Evolutionary conservation across 2,888 invertebrate species (phyloP).

Genomic region (Macropis europaea): DNA sequence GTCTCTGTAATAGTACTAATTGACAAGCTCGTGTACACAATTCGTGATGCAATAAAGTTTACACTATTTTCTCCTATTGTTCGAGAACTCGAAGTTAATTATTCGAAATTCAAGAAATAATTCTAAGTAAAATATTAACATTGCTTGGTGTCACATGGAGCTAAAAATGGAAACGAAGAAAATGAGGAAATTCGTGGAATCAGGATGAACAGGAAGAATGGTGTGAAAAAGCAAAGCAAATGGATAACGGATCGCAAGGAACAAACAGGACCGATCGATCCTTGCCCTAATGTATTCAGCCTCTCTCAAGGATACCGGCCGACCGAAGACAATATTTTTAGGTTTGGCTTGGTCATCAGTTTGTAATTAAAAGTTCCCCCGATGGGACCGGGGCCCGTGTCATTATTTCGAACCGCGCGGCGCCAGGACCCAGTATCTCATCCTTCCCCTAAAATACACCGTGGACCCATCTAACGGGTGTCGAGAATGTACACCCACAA

Average conservation of each 20-base stretch:
- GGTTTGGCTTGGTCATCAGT: constrained; percentile 78
- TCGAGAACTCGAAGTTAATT: no score
- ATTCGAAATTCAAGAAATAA: no score
- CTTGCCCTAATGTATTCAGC: constrained; percentile 64
- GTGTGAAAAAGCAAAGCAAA: constrained; percentile 32
- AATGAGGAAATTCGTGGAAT: no score
- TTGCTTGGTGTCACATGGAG: no score
- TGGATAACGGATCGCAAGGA: constrained; percentile 55
- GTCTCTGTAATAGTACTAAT: no score
- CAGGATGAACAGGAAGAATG: no score
- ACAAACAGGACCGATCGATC: constrained; percentile 63
- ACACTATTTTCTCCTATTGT: no score
- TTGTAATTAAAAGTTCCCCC: constrained; percentile 78
- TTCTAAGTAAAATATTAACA: no score
- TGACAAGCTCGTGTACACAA: no score
- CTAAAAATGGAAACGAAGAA: no score
- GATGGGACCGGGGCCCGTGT: constrained; percentile 75
- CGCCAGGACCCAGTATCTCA: constrained; percentile 78
- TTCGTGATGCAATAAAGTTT: no score
- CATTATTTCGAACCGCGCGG: constrained; percentile 78
- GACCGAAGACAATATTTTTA: constrained; percentile 77
- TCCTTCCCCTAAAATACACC: constrained; percentile 72
- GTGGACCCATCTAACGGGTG: constrained; percentile 71
- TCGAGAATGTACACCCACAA: constrained; percentile 48
- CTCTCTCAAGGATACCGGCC: constrained; percentile 57